Conservation (phyloP, 2,797 vertebrate species). For the Synaphobranchus kaupii region DNA sequence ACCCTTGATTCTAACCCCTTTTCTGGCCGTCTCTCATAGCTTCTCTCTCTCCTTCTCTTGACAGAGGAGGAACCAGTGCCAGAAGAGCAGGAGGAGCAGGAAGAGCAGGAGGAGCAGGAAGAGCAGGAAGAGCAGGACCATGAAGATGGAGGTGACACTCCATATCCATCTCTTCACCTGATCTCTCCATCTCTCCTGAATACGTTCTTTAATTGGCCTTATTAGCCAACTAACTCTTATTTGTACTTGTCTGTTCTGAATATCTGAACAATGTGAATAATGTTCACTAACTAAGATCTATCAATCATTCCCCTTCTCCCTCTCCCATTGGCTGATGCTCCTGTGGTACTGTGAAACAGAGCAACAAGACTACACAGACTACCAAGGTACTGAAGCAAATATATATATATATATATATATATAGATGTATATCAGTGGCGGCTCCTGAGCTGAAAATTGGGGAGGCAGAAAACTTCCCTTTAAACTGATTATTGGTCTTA, state of each 20-base stretch:
- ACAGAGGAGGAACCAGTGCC: constrained; percentile 37
- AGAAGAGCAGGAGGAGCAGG: constrained; percentile 46
- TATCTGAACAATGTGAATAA: neutral
- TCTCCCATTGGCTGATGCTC: constrained; percentile 37
- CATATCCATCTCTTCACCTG: neutral
- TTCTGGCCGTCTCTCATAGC: neutral
- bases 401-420: too few relatives aligned
- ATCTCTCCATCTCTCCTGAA: neutral
- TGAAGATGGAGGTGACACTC: constrained; percentile 46
- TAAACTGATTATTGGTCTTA: too few relatives aligned
- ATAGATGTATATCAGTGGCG: too few relatives aligned
- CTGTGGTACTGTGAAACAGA: constrained; percentile 52
- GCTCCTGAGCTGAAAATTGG: too few relatives aligned
- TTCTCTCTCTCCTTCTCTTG: neutral
- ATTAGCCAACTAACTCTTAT: neutral
- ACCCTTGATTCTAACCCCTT: too few relatives aligned
- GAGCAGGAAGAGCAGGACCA: constrained; percentile 42
- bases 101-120: constrained; percentile 33
- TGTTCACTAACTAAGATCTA: constrained; percentile 30
- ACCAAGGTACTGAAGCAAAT: constrained; percentile 58
- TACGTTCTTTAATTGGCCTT: neutral
- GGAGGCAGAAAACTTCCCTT: too few relatives aligned
- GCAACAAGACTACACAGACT: constrained; percentile 59
- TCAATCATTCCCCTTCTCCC: constrained; percentile 24
- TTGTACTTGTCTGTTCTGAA: neutral